Evolutionary conservation across 1,140 invertebrate genomes (phyloP).

Genomic region (Apolygus lucorum): DNA sequence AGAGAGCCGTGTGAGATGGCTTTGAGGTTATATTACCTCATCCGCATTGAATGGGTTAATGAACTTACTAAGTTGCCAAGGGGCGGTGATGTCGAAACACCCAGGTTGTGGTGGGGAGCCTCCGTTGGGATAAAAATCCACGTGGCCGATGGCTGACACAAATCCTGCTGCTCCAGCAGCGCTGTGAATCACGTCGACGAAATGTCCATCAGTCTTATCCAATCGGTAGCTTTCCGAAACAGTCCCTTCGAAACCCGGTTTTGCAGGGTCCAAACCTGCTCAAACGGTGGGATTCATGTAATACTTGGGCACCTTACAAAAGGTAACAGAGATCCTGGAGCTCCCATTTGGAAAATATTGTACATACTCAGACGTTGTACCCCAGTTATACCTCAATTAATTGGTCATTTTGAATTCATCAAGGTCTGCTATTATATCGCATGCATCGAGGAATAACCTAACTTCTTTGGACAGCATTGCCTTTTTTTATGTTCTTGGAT

Average conservation of each 20-base stretch:
- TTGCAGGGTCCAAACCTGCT: slow-evolving; percentile 20
- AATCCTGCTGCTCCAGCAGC: slow-evolving; percentile 47
- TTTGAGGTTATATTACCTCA: too few species aligned
- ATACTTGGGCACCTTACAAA: not conserved
- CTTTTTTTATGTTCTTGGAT: too few species aligned
- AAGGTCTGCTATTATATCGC: too few species aligned
- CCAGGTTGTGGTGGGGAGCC: slow-evolving; percentile 51
- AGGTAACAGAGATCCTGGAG: not conserved
- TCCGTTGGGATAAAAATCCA: slow-evolving; percentile 55
- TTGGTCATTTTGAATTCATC: not conserved
- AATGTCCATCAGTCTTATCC: slow-evolving; percentile 41
- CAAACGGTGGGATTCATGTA: too few species aligned
- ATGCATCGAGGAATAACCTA: too few species aligned
- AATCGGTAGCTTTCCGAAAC: slow-evolving; percentile 21
- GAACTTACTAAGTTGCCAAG: slow-evolving; percentile 7
- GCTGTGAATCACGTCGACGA: slow-evolving; percentile 53
- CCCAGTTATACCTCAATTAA: too few species aligned
- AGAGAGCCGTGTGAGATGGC: too few species aligned
- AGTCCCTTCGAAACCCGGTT: slow-evolving; percentile 13
- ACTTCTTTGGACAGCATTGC: too few species aligned
- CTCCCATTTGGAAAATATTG: too few species aligned
- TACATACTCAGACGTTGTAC: too few species aligned
- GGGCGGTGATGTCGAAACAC: slow-evolving; percentile 38
- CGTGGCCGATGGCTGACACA: slow-evolving; percentile 43
- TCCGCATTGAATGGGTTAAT: too few species aligned